Evolutionary conservation across 1,140 invertebrate genomes (phyloP).

Genomic region (Drosophila truncata): DNA sequence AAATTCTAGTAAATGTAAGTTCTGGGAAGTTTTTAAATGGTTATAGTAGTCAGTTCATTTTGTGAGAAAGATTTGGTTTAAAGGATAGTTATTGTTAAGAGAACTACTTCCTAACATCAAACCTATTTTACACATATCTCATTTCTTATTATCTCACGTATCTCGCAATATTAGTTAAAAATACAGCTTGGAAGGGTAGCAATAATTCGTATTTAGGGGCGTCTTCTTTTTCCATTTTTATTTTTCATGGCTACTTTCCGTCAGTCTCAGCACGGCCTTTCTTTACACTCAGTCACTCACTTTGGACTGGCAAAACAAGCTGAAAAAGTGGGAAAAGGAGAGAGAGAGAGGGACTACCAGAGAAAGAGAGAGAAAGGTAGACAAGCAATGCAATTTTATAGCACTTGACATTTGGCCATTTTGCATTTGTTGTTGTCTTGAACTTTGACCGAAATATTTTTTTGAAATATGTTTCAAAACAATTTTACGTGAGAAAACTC

Average conservation of each 20-base stretch:
- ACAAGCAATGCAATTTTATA: constrained; percentile 53
- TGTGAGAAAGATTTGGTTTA: background rate
- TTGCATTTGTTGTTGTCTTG: constrained; percentile 8
- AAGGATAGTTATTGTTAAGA: too few relatives aligned
- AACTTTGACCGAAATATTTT: constrained; percentile 43
- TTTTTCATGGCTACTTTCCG: constrained; percentile 32
- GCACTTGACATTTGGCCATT: constrained; percentile 59
- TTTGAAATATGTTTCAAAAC: background rate
- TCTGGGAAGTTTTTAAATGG: background rate
- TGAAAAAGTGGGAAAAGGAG: background rate
- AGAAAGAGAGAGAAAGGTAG: constrained; percentile 12
- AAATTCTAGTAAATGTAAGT: background rate
- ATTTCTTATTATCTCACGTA: background rate
- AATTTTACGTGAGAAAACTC: background rate
- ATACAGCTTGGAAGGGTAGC: background rate
- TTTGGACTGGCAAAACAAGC: constrained; percentile 21
- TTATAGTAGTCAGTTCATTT: background rate
- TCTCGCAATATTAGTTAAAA: too few relatives aligned
- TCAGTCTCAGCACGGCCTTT: constrained; percentile 28
- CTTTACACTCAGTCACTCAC: constrained; percentile 42
- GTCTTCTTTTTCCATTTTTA: background rate
- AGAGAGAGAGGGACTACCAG: background rate
- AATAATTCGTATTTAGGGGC: background rate
- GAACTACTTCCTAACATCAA: too few relatives aligned
- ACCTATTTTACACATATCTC: too few relatives aligned